Conservation (phyloP, 1,140 invertebrate species). For the Hyles vespertilio region DNA sequence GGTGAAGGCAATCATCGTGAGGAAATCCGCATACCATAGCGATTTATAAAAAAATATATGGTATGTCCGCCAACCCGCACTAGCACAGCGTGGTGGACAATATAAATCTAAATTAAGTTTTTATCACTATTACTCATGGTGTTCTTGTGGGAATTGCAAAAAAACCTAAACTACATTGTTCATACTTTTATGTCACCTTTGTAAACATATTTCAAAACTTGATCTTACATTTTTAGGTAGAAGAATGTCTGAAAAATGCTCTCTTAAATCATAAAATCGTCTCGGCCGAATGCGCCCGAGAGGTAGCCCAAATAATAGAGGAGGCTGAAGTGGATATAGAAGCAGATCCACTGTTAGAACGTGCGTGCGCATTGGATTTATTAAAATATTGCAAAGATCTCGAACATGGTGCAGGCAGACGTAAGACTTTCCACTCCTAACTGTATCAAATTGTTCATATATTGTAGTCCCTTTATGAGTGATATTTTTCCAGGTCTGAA, state of each 20-base stretch:
- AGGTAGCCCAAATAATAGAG: slow-evolving; percentile 89
- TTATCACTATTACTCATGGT: too few species aligned
- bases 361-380: slow-evolving; percentile 87
- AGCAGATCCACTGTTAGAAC: slow-evolving; percentile 87
- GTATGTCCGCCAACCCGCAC: too few species aligned
- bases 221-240: slow-evolving; percentile 68
- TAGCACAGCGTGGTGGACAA: too few species aligned
- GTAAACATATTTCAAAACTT: too few species aligned
- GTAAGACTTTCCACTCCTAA: slow-evolving; percentile 65
- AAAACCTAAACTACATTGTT: too few species aligned
- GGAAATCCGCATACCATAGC: too few species aligned
- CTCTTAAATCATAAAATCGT: slow-evolving; percentile 84
- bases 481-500: slow-evolving; percentile 82
- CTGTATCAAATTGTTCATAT: background rate
- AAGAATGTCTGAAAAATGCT: slow-evolving; percentile 93
- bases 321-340: slow-evolving; percentile 89
- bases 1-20: too few species aligned
- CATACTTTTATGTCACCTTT: too few species aligned
- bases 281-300: slow-evolving; percentile 83
- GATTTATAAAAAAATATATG: too few species aligned
- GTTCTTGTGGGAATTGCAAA: too few species aligned
- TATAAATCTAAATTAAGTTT: too few species aligned
- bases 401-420: slow-evolving; percentile 89
- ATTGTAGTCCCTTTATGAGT: slow-evolving; percentile 4
- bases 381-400: slow-evolving; percentile 90